Percentiles rank a stretch among this genome's conserved stretches.
Conservation (phyloP, 35 echinoderm and acorn worm species). For the Acanthaster planci region DNA sequence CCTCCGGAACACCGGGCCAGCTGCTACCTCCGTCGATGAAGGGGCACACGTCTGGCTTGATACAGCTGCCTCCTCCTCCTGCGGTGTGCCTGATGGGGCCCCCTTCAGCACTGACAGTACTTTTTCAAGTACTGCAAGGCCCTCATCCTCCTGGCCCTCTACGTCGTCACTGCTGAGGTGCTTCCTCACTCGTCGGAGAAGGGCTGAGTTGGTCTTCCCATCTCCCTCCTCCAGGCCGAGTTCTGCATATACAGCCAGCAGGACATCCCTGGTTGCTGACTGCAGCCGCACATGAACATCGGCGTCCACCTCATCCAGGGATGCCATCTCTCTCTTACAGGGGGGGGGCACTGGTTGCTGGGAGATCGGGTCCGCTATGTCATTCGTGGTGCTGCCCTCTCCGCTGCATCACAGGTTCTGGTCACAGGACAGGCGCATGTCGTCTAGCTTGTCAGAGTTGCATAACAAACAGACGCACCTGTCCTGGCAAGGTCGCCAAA, state of each 20-base stretch:
- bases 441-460: background rate
- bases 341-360: background rate
- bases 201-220: background rate
- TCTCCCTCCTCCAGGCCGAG: background rate
- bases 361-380: too few species aligned
- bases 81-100: background rate
- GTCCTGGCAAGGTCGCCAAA: slow-evolving; percentile 21
- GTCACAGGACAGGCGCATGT: background rate
- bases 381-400: too few species aligned
- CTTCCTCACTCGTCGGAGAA: background rate
- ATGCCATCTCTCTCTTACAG: background rate
- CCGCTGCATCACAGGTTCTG: too few species aligned
- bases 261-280: background rate
- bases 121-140: background rate
- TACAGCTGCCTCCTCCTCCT: background rate
- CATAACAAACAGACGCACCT: background rate
- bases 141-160: slow-evolving; percentile 14
- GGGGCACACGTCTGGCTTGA: background rate
- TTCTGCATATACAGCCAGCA: background rate
- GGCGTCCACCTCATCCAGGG: background rate
- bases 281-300: background rate
- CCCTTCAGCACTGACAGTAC: background rate
- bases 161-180: slow-evolving; percentile 22
- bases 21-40: background rate
- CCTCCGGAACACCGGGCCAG: background rate